A percentile compares a stretch with the other conserved stretches of the same genome.
Evolutionary conservation across 2,888 invertebrate species (phyloP).

Genomic region (Kuschelorhynchus macadamiae): DNA sequence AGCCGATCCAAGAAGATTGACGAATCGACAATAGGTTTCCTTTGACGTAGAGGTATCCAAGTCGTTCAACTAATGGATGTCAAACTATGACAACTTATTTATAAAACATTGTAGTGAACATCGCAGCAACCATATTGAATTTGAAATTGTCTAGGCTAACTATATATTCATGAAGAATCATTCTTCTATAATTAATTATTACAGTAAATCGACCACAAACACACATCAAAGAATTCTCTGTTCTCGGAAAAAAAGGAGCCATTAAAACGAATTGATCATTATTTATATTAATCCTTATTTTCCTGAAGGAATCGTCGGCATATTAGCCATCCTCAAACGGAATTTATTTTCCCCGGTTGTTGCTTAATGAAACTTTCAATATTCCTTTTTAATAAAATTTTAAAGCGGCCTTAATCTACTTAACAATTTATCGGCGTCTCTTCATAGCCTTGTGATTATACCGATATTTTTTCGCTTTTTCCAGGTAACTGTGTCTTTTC

Average conservation of each 20-base stretch:
- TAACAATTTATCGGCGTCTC: constrained; percentile 35
- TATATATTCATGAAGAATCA: too few species aligned
- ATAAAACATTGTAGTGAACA: too few species aligned
- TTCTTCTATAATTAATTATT: too few species aligned
- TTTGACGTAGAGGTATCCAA: too few species aligned
- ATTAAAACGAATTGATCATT: constrained; percentile 15
- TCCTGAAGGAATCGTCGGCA: constrained; percentile 22
- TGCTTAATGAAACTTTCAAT: constrained; percentile 40
- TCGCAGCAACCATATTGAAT: too few species aligned
- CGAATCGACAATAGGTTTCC: too few species aligned
- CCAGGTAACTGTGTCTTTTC: constrained; percentile 13
- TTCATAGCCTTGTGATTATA: constrained; percentile 36
- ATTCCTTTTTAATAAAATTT: constrained; percentile 47
- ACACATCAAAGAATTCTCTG: not conserved
- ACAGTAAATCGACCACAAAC: too few species aligned
- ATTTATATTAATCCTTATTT: constrained; percentile 36
- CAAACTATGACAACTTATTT: too few species aligned
- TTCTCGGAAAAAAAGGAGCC: not conserved
- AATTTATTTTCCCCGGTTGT: constrained; percentile 31
- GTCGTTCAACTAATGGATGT: too few species aligned
- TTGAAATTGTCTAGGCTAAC: too few species aligned
- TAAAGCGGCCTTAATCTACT: constrained; percentile 39
- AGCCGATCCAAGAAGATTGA: too few species aligned
- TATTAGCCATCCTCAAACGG: constrained; percentile 43
- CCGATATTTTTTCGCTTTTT: constrained; percentile 14